Evolutionary conservation across 2,888 invertebrate species (phyloP), one percentile per base, ranked within the genome.

Genomic region (Drosophila putrida): DNA sequence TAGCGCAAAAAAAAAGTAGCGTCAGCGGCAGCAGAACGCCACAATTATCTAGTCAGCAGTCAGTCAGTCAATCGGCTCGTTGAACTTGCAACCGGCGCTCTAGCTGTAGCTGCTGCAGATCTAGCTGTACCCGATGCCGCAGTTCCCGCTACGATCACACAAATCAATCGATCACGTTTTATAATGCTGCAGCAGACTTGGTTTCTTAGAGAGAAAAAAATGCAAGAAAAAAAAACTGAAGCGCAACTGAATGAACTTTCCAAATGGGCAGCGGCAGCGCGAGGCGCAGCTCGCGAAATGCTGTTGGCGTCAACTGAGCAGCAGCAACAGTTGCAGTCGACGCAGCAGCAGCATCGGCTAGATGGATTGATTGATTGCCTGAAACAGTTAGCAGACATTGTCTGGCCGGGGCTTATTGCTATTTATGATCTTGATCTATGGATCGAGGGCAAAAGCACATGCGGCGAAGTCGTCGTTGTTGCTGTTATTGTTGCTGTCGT

Each of bases 161-260:
- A 90, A 91, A 90, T 91, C 90, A 91, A 91, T 90, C 91, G 90
- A 91, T 91, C 90, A 91, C 90, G 91, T 91, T 91, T 90, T 80
- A 78, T 86, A 31, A 31, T 31, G 31, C 31, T 31, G 31, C 8
- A 31, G 31, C 31, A 6, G 31, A 80, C 78, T 80, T 49, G 46
- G 66, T 35, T 51, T 62, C 31, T 36, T 44, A 57, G 41, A 27
- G 33, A 53, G 68, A 63, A 68, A 54, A 54, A 62, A 55, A 61
- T 13, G 49, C 53, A 46, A 35, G 49, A 57, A 46, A 35, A 49
- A 51, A 71, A 75, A 75, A 70, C 76, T 72, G 74, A 82, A 78
- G 74, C 78, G 80, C 80, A 82, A 76, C 84, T 82, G 82, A 78
- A 82, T 85, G 87, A 88, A 89, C 89, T 89, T 88, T 89, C 88